Percentiles rank a stretch among this genome's conserved stretches.
Conservation (phyloP, 2,113 vertebrate genomes). For the Origma solitaria region DNA sequence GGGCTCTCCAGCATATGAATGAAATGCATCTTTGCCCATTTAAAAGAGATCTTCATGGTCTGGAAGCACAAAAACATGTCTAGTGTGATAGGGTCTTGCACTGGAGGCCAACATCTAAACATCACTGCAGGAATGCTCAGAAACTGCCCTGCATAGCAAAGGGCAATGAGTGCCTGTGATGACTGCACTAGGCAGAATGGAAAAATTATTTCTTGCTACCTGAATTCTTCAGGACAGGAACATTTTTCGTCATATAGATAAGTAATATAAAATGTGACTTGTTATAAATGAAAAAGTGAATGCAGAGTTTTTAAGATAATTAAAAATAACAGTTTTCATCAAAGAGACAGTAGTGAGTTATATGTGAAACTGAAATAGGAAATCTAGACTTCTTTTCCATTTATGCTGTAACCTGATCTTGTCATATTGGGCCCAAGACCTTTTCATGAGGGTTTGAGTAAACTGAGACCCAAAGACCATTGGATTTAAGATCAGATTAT, state of each 20-base stretch:
- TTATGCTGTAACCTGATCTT: background rate
- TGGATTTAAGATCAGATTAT: background rate
- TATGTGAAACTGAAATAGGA: background rate
- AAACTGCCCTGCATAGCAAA: background rate
- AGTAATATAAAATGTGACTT: background rate
- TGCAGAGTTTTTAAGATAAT: background rate
- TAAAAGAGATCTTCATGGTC: background rate
- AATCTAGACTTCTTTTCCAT: background rate
- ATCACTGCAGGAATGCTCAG: background rate
- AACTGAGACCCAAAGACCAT: background rate
- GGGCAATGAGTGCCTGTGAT: background rate
- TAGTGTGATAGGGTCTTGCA: background rate
- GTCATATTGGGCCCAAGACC: background rate
- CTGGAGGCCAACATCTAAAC: background rate
- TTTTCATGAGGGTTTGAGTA: background rate
- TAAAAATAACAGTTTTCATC: background rate
- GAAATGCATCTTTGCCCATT: background rate
- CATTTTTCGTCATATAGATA: background rate
- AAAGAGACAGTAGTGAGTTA: background rate
- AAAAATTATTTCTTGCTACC: background rate
- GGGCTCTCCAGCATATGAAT: background rate
- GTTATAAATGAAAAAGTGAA: background rate
- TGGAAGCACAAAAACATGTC: background rate
- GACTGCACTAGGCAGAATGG: background rate
- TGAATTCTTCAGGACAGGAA: background rate